Percentiles rank a stretch among this genome's conserved stretches.
phyloP scores from a whole-genome alignment of 2,797 vertebrate species.

The Schizothorax lantsangensis region DNA sequence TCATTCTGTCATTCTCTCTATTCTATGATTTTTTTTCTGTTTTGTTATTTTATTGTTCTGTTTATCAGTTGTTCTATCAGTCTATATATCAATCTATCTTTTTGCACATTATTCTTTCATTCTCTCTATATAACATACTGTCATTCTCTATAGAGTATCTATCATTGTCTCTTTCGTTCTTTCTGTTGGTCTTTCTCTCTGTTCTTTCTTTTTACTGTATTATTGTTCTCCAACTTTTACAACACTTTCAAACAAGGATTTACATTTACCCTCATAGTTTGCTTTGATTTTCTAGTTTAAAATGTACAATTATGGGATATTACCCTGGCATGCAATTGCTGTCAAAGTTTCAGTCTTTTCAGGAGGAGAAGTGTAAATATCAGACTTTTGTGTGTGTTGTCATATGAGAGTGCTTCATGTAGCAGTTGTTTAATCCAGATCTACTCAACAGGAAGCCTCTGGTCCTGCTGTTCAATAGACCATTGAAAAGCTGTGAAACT shows the following conservation, averaged over 20 bases:
- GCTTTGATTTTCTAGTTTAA: background rate
- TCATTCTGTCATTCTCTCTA: background rate
- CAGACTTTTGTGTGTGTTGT: background rate
- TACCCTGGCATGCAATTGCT: background rate
- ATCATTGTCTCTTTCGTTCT: slow-evolving; percentile 65
- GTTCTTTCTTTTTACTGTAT: slow-evolving; percentile 67
- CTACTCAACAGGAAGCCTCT: slow-evolving; percentile 6
- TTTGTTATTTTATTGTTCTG: background rate
- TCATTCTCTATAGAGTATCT: slow-evolving; percentile 69
- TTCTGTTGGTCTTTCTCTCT: slow-evolving; percentile 61
- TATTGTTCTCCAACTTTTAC: slow-evolving; percentile 62
- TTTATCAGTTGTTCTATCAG: background rate
- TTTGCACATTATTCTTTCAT: background rate
- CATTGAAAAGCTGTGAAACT: slow-evolving; percentile 43
- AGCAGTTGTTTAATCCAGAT: slow-evolving; percentile 45
- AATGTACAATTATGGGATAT: background rate
- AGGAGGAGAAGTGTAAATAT: background rate
- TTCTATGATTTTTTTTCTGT: background rate
- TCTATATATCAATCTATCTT: background rate
- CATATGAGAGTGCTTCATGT: background rate
- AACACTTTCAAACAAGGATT: slow-evolving; percentile 40
- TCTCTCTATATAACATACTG: slow-evolving; percentile 44
- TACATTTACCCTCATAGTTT: background rate
- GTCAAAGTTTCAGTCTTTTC: background rate
- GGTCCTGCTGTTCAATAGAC: slow-evolving; percentile 30